Conservation (phyloP, 1,140 invertebrate genomes). For the Stenopsyche tienmushanensis region DNA sequence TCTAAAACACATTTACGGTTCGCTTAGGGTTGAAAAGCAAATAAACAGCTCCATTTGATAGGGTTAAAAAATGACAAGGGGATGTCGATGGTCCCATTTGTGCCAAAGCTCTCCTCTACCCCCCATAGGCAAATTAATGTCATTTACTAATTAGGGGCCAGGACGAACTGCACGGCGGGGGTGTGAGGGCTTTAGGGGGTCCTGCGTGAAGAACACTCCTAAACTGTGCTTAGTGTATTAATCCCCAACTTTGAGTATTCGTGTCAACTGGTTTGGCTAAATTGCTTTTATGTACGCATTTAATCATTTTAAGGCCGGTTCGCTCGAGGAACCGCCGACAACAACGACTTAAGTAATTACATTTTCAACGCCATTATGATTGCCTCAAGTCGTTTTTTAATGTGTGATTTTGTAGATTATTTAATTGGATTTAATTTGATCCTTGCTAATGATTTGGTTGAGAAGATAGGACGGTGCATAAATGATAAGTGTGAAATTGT, state of each 20-base stretch:
- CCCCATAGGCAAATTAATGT: conserved; percentile 31
- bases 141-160: conserved; percentile 38
- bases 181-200: conserved; percentile 9
- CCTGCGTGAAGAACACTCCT: conserved; percentile 2
- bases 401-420: too few relatives aligned
- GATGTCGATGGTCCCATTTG: conserved; percentile 22
- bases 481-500: too few relatives aligned
- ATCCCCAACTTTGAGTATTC: conserved; percentile 23
- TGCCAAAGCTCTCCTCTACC: conserved; percentile 14
- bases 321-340: too few relatives aligned
- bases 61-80: conserved; percentile 32
- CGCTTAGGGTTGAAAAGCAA: conserved; percentile 25
- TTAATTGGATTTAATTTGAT: too few relatives aligned
- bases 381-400: too few relatives aligned
- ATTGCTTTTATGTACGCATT: conserved; percentile 31
- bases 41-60: conserved; percentile 29
- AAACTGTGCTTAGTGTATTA: neutral
- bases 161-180: neutral
- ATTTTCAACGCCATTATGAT: too few relatives aligned
- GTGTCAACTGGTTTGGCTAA: conserved; percentile 24
- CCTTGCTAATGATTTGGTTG: too few relatives aligned
- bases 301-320: conserved; percentile 25
- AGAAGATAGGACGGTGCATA: too few relatives aligned
- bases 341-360: too few relatives aligned
- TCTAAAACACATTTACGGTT: too few relatives aligned